Base-by-base conservation (phyloP, 2,797 vertebrate species). In the Nyctalus aviator region DNA sequence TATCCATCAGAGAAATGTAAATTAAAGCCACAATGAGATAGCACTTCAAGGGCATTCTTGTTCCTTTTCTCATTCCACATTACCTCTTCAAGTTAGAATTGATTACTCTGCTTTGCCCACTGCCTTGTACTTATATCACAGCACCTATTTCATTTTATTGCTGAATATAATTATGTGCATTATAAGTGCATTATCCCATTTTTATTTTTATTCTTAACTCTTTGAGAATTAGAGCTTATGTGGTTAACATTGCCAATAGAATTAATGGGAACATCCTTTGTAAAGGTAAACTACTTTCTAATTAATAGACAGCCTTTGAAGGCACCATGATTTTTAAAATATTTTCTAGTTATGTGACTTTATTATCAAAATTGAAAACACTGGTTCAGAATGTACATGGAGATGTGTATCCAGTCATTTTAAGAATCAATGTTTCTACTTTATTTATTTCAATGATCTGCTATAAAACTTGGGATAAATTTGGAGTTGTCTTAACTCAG, bases 281-380 rank as follows among this genome's bases (percentile, higher is more conserved):
- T 55, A 87, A 75, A 87, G 14, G 17, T 53, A 83, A 78, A 77
- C 48, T 35, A 44, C 50, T 95, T 20, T 91, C 41, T 78, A 85
- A 92, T 55, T 91, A 32, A 88, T 35, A 88, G 10, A 57, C 5
- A 86, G 21, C 1, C 13, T 87, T 84, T 87, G 72, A 94, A 69
- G 6, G 0, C 21, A 9, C 5, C 21, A 25, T 81, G 8, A 18
- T 68, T 59, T 32, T 79, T 50, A 11, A 37, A 20, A 35, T 69
- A 88, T 75, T 83, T 85, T 91, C 84, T 30, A 23, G 5, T 76
- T 79, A 21, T 57, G 30, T 35, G 20, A 73, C 72, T 68, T 92
- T 89, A 82, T 68, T 59, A 66, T 66, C 37, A 79, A n/a, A 71
- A 57, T 82, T 82, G 17, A 73, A 94, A 55, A 27, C 55, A 48